Conservation (phyloP, 1,140 invertebrate genomes). For the Brachionus rotundiformis region DNA sequence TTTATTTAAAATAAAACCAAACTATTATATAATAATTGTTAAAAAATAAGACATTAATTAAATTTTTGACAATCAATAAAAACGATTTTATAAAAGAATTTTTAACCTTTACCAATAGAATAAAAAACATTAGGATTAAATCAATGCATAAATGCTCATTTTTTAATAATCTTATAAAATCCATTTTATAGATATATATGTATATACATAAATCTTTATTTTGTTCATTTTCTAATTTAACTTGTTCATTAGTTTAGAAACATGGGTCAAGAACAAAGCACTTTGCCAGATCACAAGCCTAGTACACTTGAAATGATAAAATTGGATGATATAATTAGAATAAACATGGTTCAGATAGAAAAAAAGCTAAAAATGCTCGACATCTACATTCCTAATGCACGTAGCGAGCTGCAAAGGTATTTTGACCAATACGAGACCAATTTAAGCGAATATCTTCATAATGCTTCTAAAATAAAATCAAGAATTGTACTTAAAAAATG, state of each 20-base stretch:
- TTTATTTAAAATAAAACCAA: background rate
- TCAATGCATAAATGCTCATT: background rate
- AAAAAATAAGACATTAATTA: background rate
- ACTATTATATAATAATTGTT: background rate
- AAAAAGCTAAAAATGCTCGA: background rate
- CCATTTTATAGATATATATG: too few species aligned
- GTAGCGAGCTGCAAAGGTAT: background rate
- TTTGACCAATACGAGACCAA: background rate
- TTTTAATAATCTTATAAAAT: background rate
- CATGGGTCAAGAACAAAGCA: background rate
- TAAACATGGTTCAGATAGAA: background rate
- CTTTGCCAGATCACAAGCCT: background rate
- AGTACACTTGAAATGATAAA: background rate
- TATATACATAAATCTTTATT: too few species aligned
- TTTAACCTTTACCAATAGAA: background rate
- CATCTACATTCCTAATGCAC: background rate
- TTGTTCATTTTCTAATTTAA: background rate
- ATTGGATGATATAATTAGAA: background rate
- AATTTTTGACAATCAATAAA: background rate
- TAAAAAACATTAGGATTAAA: slow-evolving; percentile 9
- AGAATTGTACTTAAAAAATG: slow-evolving; percentile 1
- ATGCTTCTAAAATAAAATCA: background rate
- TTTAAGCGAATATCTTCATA: background rate
- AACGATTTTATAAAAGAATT: background rate
- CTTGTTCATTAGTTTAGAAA: background rate